Base-by-base conservation (phyloP, 2,888 invertebrate species). In the Linnaemya tessellans region DNA sequence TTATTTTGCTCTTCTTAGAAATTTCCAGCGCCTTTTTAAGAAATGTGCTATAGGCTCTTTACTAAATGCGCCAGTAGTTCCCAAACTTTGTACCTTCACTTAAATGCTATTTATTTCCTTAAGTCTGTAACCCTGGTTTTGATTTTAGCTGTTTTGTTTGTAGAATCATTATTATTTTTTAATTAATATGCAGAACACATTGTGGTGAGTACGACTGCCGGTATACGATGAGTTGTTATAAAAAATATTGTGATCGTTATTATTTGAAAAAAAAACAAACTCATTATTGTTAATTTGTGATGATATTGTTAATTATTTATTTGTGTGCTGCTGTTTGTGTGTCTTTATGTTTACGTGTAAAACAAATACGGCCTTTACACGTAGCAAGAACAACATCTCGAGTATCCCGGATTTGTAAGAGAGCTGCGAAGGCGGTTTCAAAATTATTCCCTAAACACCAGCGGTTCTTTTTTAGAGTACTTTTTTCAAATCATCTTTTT, bases 141-240 rank as follows among this genome's bases (percentile, higher is more conserved):
- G 38, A 5, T 38, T 51, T 67, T 54, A 58, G 20, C 41, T 58
- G 13, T 56, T 49, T 62, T 68, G 18, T 13, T 38, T n/a, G 10
- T 54, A 38, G 11, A 30, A 35, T 20, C n/a, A n/a, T n/a, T 62
- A 3, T 30, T 38, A 15, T 30, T 5, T 11, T 30, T 5, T 3
- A 30, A 79, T 85, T 85, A 65, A 51, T 62, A 85, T 85, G 78
- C 85, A 60, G 51, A 67, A 25, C 85, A n/a, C 74, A 65, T 51
- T 38, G 54, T 43, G 43, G 1, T 70, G 83, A 84, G 43, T 49
- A 68, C 43, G 54, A 75, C 11, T 68, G 60, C 38, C 18, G 62
- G 62, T 15, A 46, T 18, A 43, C 22, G 25, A 38, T 5, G 10
- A 74, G 5, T n/a, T 68, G 38, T 38, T 62, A 25, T 58, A 58